phyloP scores from a whole-genome alignment of 2,888 invertebrate genomes.

The Agrotis ipsilon region DNA sequence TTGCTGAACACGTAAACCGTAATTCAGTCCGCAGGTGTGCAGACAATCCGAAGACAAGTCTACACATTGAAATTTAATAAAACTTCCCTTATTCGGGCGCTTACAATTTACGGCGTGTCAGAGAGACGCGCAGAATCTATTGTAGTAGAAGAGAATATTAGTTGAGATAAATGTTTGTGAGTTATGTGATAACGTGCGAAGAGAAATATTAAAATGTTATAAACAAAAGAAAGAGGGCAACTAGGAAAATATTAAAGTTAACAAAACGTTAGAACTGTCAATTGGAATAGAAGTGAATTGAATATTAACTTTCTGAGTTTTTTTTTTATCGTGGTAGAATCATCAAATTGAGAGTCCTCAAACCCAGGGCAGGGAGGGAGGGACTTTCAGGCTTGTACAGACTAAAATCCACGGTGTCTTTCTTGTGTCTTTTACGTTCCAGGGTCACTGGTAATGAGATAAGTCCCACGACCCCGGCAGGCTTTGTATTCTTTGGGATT shows the following conservation, averaged over 20 bases:
- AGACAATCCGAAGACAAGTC: conserved; percentile 82
- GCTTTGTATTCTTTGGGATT: too few species aligned
- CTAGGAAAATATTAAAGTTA: not conserved
- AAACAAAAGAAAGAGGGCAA: not conserved
- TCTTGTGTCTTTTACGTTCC: too few species aligned
- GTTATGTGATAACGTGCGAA: conserved; percentile 22
- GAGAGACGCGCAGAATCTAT: conserved; percentile 56
- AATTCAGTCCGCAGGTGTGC: conserved; percentile 85
- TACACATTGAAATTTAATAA: conserved; percentile 85
- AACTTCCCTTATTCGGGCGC: conserved; percentile 72
- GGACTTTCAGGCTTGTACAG: too few species aligned
- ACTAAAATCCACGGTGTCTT: too few species aligned
- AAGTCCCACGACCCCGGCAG: too few species aligned
- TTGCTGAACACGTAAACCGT: conserved; percentile 79
- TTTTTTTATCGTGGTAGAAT: too few species aligned
- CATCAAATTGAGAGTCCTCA: too few species aligned
- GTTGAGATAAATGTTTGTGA: conserved; percentile 47
- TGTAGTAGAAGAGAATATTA: conserved; percentile 60
- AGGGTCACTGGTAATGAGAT: too few species aligned
- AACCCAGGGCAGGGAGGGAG: too few species aligned
- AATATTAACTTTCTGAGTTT: too few species aligned
- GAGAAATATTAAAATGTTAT: too few species aligned
- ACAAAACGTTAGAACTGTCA: not conserved
- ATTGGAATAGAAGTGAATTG: too few species aligned
- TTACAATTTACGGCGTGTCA: conserved; percentile 69